Base-by-base conservation (phyloP, 2,888 invertebrate species). In the Rhagonycha lutea region DNA sequence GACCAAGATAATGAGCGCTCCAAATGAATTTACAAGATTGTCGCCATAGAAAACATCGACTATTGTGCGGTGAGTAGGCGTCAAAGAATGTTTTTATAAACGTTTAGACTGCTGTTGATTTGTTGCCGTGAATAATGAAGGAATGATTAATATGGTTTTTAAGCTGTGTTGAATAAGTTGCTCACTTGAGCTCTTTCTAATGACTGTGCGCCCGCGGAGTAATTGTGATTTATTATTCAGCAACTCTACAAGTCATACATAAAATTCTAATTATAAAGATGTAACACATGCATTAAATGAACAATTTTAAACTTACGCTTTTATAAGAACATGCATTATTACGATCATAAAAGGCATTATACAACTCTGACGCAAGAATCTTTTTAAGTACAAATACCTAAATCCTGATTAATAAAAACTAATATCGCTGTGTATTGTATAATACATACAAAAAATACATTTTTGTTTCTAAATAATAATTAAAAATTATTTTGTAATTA, bases 171-270 rank as follows among this genome's bases (percentile, higher is more conserved):
- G 71, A 71, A 68, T 32, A 68, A 65, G 74, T 73, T 72, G 68
- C 71, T 72, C 63, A 77, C 76, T 76, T 68, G 62, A 71, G 77
- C 74, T 75, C 65, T 74, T 77, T 79, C 74, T 75, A 78, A 76
- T 80, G 71, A 74, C 69, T 26, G 69, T 32, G 76, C 77, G 74
- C 79, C 68, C 72, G 70, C 72, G 68, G 72, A 78, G 81, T 81
- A 81, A 82, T 82, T 82, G 79, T 82, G 81, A 82, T 81, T 82
- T 82, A 83, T 81, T 79, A 78, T 79, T 78, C 81, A 79, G 80
- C 79, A 80, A 80, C 75, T 80, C 78, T 69, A 74, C 80, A 74
- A 81, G 79, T 79, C 79, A 82, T 79, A 81, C 80, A 80, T 81
- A 79, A 81, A 81, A 80, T 80, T 80, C 79, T 80, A 80, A 80